Conservation (phyloP, 2,888 invertebrate species). For the Eudasyphora cyanicolor region DNA sequence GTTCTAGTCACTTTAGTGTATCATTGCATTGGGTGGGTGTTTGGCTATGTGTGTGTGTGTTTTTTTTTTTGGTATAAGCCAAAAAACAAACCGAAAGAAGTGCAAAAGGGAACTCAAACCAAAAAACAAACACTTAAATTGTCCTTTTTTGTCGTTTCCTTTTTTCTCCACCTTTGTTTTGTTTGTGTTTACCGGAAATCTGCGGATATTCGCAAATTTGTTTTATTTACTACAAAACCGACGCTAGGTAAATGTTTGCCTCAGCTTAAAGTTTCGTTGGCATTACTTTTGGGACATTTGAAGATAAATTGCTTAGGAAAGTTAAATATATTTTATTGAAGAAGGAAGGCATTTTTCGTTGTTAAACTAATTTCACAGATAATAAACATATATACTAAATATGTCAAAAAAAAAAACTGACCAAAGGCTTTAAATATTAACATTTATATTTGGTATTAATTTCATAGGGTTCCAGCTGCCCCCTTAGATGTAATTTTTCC, state of each 20-base stretch:
- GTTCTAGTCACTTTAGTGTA: constrained; percentile 77
- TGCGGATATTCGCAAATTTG: background rate
- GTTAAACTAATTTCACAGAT: no score
- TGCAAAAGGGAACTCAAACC: background rate
- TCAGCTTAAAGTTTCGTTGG: background rate
- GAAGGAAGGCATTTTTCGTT: no score
- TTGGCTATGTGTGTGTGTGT: background rate
- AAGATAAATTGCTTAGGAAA: no score
- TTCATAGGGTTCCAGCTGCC: no score
- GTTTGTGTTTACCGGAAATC: constrained; percentile 20
- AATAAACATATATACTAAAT: no score
- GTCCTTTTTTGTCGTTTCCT: constrained; percentile 10
- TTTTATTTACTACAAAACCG: background rate
- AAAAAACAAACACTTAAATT: constrained; percentile 23
- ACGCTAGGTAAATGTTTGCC: background rate
- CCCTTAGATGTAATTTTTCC: no score
- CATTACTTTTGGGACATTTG: no score
- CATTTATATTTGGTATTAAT: no score
- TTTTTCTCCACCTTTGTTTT: background rate
- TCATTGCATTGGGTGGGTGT: background rate
- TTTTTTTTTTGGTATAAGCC: no score
- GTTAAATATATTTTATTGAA: no score
- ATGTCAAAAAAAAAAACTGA: no score
- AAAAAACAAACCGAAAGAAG: background rate
- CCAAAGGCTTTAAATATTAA: no score